Conservation (phyloP, 2,888 invertebrate genomes). For the Mycogona germanica region DNA sequence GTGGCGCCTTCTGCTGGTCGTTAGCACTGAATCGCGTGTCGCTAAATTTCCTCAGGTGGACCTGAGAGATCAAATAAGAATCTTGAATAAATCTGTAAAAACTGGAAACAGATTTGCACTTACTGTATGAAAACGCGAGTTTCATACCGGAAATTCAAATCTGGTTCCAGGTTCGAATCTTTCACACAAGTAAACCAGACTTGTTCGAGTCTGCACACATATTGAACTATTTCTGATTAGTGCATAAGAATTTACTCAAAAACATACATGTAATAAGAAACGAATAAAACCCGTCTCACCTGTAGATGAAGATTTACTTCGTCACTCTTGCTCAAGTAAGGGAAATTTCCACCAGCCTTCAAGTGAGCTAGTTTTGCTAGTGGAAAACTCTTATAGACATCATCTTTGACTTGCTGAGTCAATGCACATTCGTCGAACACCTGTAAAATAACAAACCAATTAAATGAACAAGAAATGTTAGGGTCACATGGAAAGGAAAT, state of each 20-base stretch:
- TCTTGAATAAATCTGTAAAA: background rate
- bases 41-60: slow-evolving; percentile 1
- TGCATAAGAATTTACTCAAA: too few species aligned
- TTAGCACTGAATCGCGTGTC: background rate
- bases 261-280: too few species aligned
- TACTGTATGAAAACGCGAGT: too few species aligned
- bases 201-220: too few species aligned
- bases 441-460: background rate
- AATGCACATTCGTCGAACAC: slow-evolving; percentile 52
- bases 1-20: background rate
- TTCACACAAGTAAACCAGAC: too few species aligned
- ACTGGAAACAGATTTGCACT: background rate
- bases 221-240: too few species aligned
- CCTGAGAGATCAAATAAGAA: background rate
- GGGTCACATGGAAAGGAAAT: background rate
- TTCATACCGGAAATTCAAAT: too few species aligned
- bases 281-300: slow-evolving; percentile 39
- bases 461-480: background rate
- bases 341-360: slow-evolving; percentile 82
- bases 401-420: slow-evolving; percentile 59
- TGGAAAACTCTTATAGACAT: slow-evolving; percentile 73
- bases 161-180: too few species aligned
- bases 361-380: slow-evolving; percentile 72
- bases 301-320: slow-evolving; percentile 81
- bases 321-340: slow-evolving; percentile 71